Base-by-base conservation (phyloP, 2,797 vertebrate species). In the Leptodactylus fallax region DNA sequence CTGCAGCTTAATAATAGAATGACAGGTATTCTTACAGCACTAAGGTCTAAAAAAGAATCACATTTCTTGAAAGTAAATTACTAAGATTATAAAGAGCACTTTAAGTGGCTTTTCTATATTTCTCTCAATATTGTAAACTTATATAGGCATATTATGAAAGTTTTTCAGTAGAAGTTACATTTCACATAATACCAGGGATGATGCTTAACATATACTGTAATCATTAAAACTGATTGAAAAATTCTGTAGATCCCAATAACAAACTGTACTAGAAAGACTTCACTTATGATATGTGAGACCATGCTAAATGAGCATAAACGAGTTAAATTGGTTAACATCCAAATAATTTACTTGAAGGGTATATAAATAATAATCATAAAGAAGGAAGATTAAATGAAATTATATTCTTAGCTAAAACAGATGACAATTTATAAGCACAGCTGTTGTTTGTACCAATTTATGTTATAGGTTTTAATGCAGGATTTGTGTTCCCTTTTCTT, bases 401-500 rank as follows among this genome's bases (percentile, higher is more conserved):
- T 79, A 87, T 72, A 67, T 36, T 72, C 27, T 86, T 78, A 81
- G 85, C 49, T 89, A 78, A 81, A 88, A 69, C 79, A 89, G 87
- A 78, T 86, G 88, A 89, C 76, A 82, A 77, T 83, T 86, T 86
- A 82, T 65, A 86, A 83, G 84, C 88, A 89, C 88, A 89, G 88
- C 71, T 89, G 88, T 86, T 89, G 51, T 77, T 89, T 86, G 88
- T 55, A 89, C 51, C 78, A 79, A 56, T 45, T 79, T 8, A 85
- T 36, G n/a, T n/a, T n/a, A n/a, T n/a, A n/a, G n/a, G n/a, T n/a
- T n/a, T n/a, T 80, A 47, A 69, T 85, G 55, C 53, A 83, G 45
- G 72, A 83, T 87, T 83, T 58, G 13, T 86, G 56, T 27, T 21
- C 36, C 67, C 7, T 7, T 23, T 53, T 77, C 6, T 21, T 12